phyloP scores from a whole-genome alignment of 1,140 invertebrate species.

The Pseudachorutes palmiensis region DNA sequence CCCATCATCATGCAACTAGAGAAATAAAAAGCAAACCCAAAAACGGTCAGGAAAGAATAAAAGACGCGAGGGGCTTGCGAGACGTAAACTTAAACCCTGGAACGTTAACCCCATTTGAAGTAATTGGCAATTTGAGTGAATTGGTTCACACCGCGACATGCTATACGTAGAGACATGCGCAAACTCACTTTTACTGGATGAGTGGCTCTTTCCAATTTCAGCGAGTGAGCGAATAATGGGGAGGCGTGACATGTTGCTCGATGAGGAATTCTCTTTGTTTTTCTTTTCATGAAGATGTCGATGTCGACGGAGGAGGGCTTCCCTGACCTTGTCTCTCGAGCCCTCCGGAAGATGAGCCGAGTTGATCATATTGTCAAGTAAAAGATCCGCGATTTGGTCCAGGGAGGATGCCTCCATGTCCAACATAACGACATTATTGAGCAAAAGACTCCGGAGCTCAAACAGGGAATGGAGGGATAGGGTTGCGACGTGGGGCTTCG shows the following conservation, averaged over 20 bases:
- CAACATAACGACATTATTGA: slow-evolving; percentile 82
- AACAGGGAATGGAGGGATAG: slow-evolving; percentile 83
- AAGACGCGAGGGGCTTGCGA: no score
- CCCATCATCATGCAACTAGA: no score
- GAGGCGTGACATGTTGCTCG: slow-evolving; percentile 64
- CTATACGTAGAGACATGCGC: no score
- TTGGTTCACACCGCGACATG: no score
- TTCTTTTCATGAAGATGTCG: slow-evolving; percentile 83
- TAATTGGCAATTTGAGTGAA: no score
- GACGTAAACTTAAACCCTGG: no score
- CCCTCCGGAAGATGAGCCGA: slow-evolving; percentile 64
- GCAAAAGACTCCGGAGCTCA: slow-evolving; percentile 72
- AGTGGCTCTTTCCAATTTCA: slow-evolving; percentile 92
- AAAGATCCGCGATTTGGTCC: slow-evolving; percentile 79
- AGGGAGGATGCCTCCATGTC: slow-evolving; percentile 79
- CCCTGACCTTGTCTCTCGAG: slow-evolving; percentile 70
- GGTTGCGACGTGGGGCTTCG: slow-evolving; percentile 87
- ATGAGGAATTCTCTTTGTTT: slow-evolving; percentile 49
- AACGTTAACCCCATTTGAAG: no score
- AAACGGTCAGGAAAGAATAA: no score
- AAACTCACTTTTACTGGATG: slow-evolving; percentile 91
- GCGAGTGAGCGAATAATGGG: slow-evolving; percentile 92
- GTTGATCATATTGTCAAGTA: slow-evolving; percentile 85
- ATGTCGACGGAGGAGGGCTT: slow-evolving; percentile 80
- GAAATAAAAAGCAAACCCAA: no score